A percentile compares a stretch with the other conserved stretches of the same genome.
Evolutionary conservation across 1,140 invertebrate species (phyloP).

Genomic region (Drosophila nikananu): DNA sequence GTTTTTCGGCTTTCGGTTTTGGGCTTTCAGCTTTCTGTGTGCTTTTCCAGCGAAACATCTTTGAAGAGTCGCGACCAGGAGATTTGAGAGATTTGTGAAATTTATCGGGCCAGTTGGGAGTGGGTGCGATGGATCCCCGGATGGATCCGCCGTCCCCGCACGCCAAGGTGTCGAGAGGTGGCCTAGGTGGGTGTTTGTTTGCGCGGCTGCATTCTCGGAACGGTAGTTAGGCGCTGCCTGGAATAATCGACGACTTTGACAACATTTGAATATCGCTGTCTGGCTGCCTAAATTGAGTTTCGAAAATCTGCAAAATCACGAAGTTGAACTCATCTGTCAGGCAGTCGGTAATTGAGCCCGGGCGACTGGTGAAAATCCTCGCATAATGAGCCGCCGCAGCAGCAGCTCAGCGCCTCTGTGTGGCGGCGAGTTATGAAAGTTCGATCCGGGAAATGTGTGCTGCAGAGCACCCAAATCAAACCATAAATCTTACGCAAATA

Average conservation of each 20-base stretch:
- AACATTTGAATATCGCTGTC: slow-evolving; percentile 78
- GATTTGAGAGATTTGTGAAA: slow-evolving; percentile 80
- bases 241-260: slow-evolving; percentile 77
- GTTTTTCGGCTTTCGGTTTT: slow-evolving; percentile 12
- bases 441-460: slow-evolving; percentile 17
- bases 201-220: slow-evolving; percentile 61
- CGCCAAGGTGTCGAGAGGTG: slow-evolving; percentile 38
- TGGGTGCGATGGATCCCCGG: slow-evolving; percentile 34
- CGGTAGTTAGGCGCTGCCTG: slow-evolving; percentile 68
- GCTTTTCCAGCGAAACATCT: slow-evolving; percentile 54
- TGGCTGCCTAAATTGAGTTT: slow-evolving; percentile 61
- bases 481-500: slow-evolving; percentile 78
- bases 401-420: slow-evolving; percentile 2
- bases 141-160: neutral
- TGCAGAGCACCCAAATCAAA: slow-evolving; percentile 51
- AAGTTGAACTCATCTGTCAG: slow-evolving; percentile 79
- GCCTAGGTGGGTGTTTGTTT: slow-evolving; percentile 47
- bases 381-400: slow-evolving; percentile 54
- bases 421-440: slow-evolving; percentile 31
- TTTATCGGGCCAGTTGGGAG: slow-evolving; percentile 77
- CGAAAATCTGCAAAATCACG: slow-evolving; percentile 76
- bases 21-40: slow-evolving; percentile 19
- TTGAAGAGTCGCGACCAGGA: slow-evolving; percentile 63
- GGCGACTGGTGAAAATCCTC: slow-evolving; percentile 31
- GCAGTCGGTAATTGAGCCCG: slow-evolving; percentile 72